Percentiles rank a stretch among this genome's conserved stretches.
Evolutionary conservation across 1,140 invertebrate species (phyloP).

Genomic region (Drosophila varians): DNA sequence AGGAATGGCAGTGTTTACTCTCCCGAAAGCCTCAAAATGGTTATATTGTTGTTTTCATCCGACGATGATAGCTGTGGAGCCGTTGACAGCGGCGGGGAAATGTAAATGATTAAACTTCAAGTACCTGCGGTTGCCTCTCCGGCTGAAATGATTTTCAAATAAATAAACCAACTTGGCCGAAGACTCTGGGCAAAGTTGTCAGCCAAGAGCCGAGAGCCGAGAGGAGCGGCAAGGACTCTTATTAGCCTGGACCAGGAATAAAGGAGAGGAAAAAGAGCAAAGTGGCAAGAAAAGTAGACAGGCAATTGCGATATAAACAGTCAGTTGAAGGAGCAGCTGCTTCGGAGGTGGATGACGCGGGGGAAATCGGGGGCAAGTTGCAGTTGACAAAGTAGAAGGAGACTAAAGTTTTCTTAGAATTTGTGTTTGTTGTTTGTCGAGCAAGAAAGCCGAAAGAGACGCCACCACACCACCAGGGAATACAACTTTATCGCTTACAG

Average conservation of each 20-base stretch:
- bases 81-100: conserved; percentile 41
- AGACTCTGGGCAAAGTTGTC: conserved; percentile 40
- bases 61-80: conserved; percentile 1
- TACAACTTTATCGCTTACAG: conserved; percentile 71
- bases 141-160: conserved; percentile 68
- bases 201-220: conserved; percentile 30
- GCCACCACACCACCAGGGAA: conserved; percentile 56
- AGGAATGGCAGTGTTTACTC: conserved; percentile 9
- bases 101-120: conserved; percentile 73
- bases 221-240: conserved; percentile 37
- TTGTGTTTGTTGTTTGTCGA: conserved; percentile 59
- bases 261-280: conserved; percentile 28
- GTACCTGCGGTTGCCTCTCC: conserved; percentile 52
- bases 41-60: conserved; percentile 36
- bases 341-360: not conserved
- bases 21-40: conserved; percentile 10
- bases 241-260: conserved; percentile 45
- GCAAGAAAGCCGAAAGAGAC: conserved; percentile 27
- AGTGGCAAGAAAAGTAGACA: conserved; percentile 43
- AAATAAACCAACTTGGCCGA: conserved; percentile 61
- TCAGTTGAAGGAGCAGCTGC: conserved; percentile 47
- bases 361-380: not conserved
- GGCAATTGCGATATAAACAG: conserved; percentile 74
- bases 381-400: conserved; percentile 70
- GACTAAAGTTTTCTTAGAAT: conserved; percentile 61